A percentile compares a stretch with the other conserved stretches of the same genome.
Conservation (phyloP, 1,140 invertebrate genomes). For the Chrysopa pallens region DNA sequence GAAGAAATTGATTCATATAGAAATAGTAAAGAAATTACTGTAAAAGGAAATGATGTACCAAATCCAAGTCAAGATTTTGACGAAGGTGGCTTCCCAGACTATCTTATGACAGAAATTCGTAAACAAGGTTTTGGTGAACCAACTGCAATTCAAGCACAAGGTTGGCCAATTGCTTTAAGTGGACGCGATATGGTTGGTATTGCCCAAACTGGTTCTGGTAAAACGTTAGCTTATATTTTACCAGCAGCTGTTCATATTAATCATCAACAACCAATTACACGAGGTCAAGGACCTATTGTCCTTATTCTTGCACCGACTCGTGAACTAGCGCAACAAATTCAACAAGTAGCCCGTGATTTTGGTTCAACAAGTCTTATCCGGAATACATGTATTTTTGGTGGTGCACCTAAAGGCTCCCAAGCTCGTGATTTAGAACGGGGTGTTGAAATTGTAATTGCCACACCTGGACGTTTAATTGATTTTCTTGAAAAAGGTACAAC, state of each 20-base stretch:
- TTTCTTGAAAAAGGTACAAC: conserved; percentile 87
- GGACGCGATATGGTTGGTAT: conserved; percentile 88
- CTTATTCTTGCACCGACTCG: conserved; percentile 88
- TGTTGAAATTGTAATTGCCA: conserved; percentile 86
- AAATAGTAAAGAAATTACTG: conserved; percentile 64
- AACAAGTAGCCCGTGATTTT: conserved; percentile 84
- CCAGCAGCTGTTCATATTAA: conserved; percentile 59
- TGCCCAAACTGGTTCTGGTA: conserved; percentile 86
- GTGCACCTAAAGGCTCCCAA: conserved; percentile 88
- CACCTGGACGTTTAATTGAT: conserved; percentile 92
- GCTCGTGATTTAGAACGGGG: conserved; percentile 79
- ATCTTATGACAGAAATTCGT: conserved; percentile 57
- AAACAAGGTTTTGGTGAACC: conserved; percentile 72
- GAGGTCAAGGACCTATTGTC: conserved; percentile 83
- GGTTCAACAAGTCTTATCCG: conserved; percentile 64
- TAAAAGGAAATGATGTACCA: conserved; percentile 65
- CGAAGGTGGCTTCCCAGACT: conserved; percentile 75
- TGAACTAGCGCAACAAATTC: conserved; percentile 94
- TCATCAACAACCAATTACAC: conserved; percentile 43
- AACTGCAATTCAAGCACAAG: conserved; percentile 71
- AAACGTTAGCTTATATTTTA: conserved; percentile 74
- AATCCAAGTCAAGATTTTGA: conserved; percentile 75
- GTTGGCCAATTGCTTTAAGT: conserved; percentile 84
- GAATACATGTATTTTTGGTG: conserved; percentile 93
- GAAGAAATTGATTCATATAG: conserved; percentile 60